Base-by-base conservation (phyloP, 1,140 invertebrate genomes). In the Aplysia californica region DNA sequence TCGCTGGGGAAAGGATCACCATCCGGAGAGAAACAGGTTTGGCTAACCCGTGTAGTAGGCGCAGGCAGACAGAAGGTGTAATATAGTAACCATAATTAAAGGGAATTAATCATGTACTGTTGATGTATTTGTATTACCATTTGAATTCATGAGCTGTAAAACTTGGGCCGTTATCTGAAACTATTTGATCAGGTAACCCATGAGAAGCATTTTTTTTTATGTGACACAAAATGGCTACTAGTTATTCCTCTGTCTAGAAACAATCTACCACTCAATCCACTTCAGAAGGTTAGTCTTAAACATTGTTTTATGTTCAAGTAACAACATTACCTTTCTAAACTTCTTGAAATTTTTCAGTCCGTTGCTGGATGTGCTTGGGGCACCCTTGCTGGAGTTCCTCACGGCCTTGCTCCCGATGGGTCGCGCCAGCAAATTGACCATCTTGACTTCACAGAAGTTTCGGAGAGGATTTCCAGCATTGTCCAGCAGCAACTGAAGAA, bases 251-350 rank as follows among this genome's bases (percentile, higher is more conserved):
- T n/a, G n/a, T n/a, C n/a, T n/a, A 26, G 29, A 61, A 61, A 61
- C 6, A 26, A 61, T 15, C 20, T 61, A 6, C 6, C 20, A 66
- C 3, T 29, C 3, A n/a, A n/a, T n/a, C n/a, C n/a, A n/a, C n/a
- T n/a, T n/a, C n/a, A n/a, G n/a, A n/a, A n/a, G n/a, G n/a, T n/a
- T n/a, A n/a, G n/a, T n/a, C n/a, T n/a, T n/a, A n/a, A n/a, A n/a
- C n/a, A n/a, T n/a, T n/a, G n/a, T n/a, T n/a, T n/a, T n/a, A n/a
- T n/a, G n/a, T n/a, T n/a, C n/a, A n/a, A n/a, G n/a, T n/a, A n/a
- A n/a, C n/a, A n/a, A n/a, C n/a, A 5, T 66, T 29, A 66, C 69
- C 69, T 71, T 71, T 31, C 26, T 55, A 29, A 71, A 71, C 50
- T 36, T 55, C 41, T 71, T 71, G 26, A 71, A 71, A 29, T 71